Evolutionary conservation across 2,797 vertebrate species (phyloP).

Genomic region (Anisognathus igniventris): DNA sequence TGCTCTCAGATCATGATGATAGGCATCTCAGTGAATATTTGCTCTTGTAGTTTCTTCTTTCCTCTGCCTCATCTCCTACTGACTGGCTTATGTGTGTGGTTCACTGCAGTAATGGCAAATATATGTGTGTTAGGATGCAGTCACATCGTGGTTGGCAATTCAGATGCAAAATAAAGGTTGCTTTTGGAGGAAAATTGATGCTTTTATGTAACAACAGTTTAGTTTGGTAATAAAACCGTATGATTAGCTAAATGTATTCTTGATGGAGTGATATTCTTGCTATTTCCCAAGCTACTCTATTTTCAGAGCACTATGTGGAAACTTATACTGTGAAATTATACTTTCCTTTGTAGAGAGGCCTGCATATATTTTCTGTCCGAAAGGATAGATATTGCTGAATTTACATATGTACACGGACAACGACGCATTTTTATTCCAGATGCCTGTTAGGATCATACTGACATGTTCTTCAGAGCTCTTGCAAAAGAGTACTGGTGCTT

Average conservation of each 20-base stretch:
- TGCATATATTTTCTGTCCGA: constrained; percentile 34
- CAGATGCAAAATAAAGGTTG: background rate
- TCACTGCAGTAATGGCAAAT: constrained; percentile 10
- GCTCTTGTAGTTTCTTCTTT: constrained; percentile 56
- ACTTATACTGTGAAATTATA: background rate
- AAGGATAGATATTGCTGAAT: constrained; percentile 22
- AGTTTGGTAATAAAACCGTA: background rate
- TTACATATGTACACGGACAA: background rate
- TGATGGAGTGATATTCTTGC: background rate
- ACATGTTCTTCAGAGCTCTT: constrained; percentile 33
- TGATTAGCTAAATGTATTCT: constrained; percentile 1
- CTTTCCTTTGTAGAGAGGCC: background rate
- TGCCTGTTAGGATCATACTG: constrained; percentile 17
- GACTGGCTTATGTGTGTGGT: background rate
- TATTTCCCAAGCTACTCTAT: background rate
- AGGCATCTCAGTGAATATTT: constrained; percentile 76
- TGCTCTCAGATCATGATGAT: constrained; percentile 73
- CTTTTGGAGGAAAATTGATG: background rate
- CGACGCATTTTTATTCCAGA: constrained; percentile 26
- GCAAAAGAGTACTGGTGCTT: constrained; percentile 6
- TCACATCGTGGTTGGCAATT: background rate
- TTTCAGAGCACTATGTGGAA: background rate
- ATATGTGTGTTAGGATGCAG: background rate
- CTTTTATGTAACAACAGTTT: constrained; percentile 3
- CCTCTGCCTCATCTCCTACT: constrained; percentile 29